Base-by-base conservation (phyloP, 53 echinoderm and acorn worm genomes). In the Mesocentrotus franciscanus region DNA sequence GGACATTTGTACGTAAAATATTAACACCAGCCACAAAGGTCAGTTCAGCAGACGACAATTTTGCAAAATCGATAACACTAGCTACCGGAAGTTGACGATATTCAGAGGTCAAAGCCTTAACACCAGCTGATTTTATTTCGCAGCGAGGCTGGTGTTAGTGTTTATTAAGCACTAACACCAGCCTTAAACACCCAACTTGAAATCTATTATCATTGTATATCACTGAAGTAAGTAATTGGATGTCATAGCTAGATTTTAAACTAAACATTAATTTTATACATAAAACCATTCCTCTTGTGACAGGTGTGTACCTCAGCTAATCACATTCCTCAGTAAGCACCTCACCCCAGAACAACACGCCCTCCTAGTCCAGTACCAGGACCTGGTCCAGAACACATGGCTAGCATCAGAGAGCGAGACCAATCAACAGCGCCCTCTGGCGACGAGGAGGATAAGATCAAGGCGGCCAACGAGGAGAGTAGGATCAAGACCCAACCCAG, bases 321-420 rank as follows among this genome's bases (percentile, higher is more conserved):
- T 99, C 60, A 78, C 95, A 32, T 97, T 96, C 96, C 96, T 99
- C 12, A 78, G 84, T 16, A 94, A 96, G 17, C 97, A 99, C 81
- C 83, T 99, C n/a, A 24, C 93, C 0, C 60, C 96, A 22, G 96
- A 96, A 42, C 98, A 98, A 78, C 95, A 96, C 92, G 62, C 94
- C 35, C 61, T 97, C 39, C 97, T 99, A 1, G 85, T 96, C 55
- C 95, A 97, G 72, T 99, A 97, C 96, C 98, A 98, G 81, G 97
- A 96, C n/a, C 97, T 99, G 61, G 99, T 99, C 10, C 99, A 99
- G 96, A 97, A 96, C 97, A 97, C 71, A 96, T 99, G 75, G 94
- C 97, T 29, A 49, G 93, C 17, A 70, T 22, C 95, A 93, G 97
- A 91, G 97, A 98, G 78, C 95, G 96, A 34, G 95, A 96, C 78